A percentile compares a stretch with the other conserved stretches of the same genome.
Conservation (phyloP, 2,888 invertebrate species). For the Pegoplata infirma region DNA sequence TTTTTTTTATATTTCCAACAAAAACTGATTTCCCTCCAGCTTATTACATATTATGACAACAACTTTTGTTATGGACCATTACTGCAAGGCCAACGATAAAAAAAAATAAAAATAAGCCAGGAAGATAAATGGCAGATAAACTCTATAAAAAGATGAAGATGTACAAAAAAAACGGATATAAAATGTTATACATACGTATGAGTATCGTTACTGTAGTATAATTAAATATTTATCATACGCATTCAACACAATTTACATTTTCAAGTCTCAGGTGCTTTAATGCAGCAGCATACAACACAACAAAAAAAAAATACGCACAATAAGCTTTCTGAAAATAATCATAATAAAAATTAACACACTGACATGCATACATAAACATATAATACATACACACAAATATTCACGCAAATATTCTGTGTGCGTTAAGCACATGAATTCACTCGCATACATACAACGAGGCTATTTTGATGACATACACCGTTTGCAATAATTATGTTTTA, state of each 20-base stretch:
- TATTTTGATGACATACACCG: neutral
- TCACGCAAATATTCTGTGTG: neutral
- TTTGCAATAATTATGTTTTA: neutral
- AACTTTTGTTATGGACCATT: neutral
- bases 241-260: conserved; percentile 34
- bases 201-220: conserved; percentile 24
- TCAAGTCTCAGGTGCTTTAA: conserved; percentile 54
- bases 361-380: neutral
- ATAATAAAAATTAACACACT: neutral
- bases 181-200: neutral
- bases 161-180: neutral
- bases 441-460: neutral
- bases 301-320: conserved; percentile 11
- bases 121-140: neutral
- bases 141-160: neutral
- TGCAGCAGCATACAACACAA: too few relatives aligned
- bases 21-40: too few relatives aligned
- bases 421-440: neutral
- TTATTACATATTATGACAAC: neutral
- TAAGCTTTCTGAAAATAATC: neutral
- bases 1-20: too few relatives aligned
- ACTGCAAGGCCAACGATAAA: neutral
- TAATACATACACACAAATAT: too few relatives aligned
- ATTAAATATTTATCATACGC: conserved; percentile 56
- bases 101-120: neutral